Evolutionary conservation across 2,113 vertebrate species (phyloP).

Genomic region (Aepyceros melampus): DNA sequence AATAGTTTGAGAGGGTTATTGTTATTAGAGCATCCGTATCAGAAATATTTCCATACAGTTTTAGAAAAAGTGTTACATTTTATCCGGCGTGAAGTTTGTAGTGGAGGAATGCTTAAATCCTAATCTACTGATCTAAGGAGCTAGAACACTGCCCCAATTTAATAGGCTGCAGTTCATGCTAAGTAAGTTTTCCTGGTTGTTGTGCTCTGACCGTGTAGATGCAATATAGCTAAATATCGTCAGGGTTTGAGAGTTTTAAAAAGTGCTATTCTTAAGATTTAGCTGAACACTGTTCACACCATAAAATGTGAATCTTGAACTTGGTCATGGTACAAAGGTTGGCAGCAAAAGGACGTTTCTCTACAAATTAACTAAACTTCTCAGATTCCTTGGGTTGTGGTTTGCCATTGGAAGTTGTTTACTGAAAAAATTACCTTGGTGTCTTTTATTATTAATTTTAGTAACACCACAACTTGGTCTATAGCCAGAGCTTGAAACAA

Average conservation of each 20-base stretch:
- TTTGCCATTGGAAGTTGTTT: constrained; percentile 40
- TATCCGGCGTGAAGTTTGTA: background rate
- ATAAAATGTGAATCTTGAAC: constrained; percentile 55
- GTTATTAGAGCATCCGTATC: background rate
- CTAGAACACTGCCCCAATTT: background rate
- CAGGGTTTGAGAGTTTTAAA: background rate
- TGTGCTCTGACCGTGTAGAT: background rate
- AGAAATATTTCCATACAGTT: background rate
- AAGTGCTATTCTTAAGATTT: background rate
- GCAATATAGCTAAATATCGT: background rate
- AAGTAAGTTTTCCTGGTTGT: background rate
- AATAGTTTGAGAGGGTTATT: background rate
- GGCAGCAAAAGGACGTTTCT: constrained; percentile 4
- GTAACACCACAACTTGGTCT: background rate
- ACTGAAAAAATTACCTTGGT: constrained; percentile 32
- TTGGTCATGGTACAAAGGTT: constrained; percentile 80
- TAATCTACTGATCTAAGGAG: background rate
- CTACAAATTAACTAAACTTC: constrained; percentile 76
- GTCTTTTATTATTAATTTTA: constrained; percentile 34
- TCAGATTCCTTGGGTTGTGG: background rate
- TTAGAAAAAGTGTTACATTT: background rate
- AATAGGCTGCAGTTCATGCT: background rate
- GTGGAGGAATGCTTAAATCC: background rate
- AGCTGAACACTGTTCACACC: background rate
- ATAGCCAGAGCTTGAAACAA: constrained; percentile 34